Evolutionary conservation across 2,797 vertebrate species (phyloP), one percentile per base, ranked within the genome.

Genomic region (Danio jaintianensis): DNA sequence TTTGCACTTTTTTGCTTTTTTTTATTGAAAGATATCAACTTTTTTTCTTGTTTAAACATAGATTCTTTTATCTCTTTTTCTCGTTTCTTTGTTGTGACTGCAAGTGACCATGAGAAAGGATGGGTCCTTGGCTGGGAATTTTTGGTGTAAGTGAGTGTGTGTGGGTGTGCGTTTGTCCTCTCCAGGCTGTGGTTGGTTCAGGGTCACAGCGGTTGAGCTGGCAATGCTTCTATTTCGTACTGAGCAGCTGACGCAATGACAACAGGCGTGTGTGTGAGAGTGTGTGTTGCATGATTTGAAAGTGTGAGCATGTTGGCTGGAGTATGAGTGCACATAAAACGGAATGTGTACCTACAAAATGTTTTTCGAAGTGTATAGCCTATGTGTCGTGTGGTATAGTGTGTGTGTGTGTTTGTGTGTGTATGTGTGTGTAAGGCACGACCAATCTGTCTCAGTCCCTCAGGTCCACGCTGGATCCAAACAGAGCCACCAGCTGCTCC

Each of bases 381-480:
- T 85, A 85, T 77, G 70, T 87, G 84, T 83, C 52, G 12, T 4
- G 85, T 83, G 86, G 78, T 69, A 55, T 79, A 83, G 71, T 82
- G 48, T 80, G 83, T 78, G 84, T 66, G 64, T 64, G 50, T 78
- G 72, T 83, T 82, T 85, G 82, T 89, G 77, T 78, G 53, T 85
- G 84, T 85, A 63, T 68, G 76, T 86, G 58, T 84, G 70, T 90
- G 88, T 91, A 95, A 95, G 94, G 94, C 94, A 95, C 94, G 59
- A 89, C 91, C 90, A 89, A 85, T 89, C 88, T 89, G 87, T 90
- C 89, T 94, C 92, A 95, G 93, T 98, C 95, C 87, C 93, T 90
- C 92, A 99, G 95, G 95, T 99, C 98, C 95, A 98, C 93, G 93
- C 95, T 99, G 89, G 97, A 99, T 92, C 98, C 98, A 86, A 99